These are phyloP conservation scores for Actinia equina DNA, from an alignment of 64 coral and sea anemone genomes.

Conservation along the genomic window DNA sequence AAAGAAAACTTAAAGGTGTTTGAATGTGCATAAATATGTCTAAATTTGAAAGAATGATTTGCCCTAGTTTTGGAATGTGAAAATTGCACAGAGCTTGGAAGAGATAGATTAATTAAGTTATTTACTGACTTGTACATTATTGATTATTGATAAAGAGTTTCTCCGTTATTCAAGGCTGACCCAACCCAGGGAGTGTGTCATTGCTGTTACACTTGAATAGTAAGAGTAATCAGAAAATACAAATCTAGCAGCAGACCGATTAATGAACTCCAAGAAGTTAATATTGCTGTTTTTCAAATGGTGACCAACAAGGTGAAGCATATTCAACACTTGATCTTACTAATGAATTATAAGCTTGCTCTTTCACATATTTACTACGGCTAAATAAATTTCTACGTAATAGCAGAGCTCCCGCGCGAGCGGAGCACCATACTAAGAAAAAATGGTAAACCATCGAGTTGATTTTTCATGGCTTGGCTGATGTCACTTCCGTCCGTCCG, in stretches of 20 bases:
- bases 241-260: constrained; percentile 9
- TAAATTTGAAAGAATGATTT: background rate
- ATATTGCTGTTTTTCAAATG: constrained; percentile 12
- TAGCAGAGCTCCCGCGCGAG: no score
- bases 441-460: no score
- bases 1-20: background rate
- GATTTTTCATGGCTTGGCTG: no score
- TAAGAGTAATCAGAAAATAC: background rate
- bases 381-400: constrained; percentile 1
- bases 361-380: constrained; percentile 15
- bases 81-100: background rate
- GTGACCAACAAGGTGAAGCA: background rate
- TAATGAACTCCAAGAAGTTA: background rate
- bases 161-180: background rate
- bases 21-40: background rate
- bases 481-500: no score
- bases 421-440: no score
- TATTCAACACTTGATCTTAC: constrained; percentile 4
- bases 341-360: constrained; percentile 3
- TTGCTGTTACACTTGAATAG: background rate
- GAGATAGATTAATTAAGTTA: background rate
- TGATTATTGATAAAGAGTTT: background rate
- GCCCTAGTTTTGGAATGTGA: background rate
- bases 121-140: background rate
- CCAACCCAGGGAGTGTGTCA: background rate